Base-by-base conservation (phyloP, 2,888 invertebrate species). In the Synergus japonicus region DNA sequence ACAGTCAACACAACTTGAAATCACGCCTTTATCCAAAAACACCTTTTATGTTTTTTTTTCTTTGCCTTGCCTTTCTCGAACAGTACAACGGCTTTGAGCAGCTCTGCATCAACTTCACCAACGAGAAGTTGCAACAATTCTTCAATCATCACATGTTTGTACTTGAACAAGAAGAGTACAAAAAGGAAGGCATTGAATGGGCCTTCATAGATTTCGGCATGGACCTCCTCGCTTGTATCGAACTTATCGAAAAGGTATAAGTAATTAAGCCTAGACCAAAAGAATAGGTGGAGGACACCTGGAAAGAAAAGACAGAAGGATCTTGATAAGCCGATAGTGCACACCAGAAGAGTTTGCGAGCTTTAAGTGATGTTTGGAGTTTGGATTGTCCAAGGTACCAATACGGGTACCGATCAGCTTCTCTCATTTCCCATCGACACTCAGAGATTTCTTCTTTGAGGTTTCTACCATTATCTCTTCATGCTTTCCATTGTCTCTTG, bases 101-200 rank as follows among this genome's bases (percentile, higher is more conserved):
- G 95, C 95, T 98, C 93, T 98, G 98, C 95, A 98, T 98, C 95
- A 98, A 98, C 95, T 98, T 98, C 95, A 98, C 98, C 93, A 98
- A 98, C 93, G 98, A 98, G 94, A 97, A 98, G 93, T 95, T 98
- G 91, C 98, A 98, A 94, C 98, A 98, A 93, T 98, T 98, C 96
- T 98, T 98, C 96, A 98, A 98, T 94, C 98, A 98, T 92, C 97
- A 98, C 95, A 98, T 98, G 98, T 98, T 98, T 94, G 97, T 98
- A 90, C 95, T 98, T 89, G 98, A 98, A 93, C 98, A 98, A 96
- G 98, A 98, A 93, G 98, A 98, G 93, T 98, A 98, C 95, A 97
- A 97, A 93, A 95, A 93, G 90, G 98, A 98, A 93, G 98, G 98
- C 92, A 98, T 98, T 94, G 95, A 97, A 92, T 98, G 98, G 98